Percentiles rank a stretch among this genome's conserved stretches.
These are phyloP conservation scores for Tychaedon coryphoeus DNA, from an alignment of 2,113 vertebrate species.

Conservation along the genomic window DNA sequence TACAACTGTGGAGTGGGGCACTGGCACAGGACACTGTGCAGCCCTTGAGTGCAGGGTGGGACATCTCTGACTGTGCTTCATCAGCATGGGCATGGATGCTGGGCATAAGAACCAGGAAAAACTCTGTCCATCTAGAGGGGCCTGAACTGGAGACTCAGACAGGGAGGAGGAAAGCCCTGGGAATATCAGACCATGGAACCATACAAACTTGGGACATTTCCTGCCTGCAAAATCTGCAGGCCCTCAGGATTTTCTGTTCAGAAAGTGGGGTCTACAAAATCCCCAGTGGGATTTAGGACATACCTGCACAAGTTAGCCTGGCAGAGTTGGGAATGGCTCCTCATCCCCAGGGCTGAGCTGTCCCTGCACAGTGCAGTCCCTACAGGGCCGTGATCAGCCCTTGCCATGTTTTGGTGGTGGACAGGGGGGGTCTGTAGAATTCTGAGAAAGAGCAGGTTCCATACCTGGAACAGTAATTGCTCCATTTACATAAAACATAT, in stretches of 20 bases:
- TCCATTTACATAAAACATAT: not conserved
- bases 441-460: not conserved
- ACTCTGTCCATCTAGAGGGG: fast-evolving
- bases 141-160: not conserved
- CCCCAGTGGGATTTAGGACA: not conserved
- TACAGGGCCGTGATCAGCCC: fast-evolving
- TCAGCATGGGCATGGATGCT: not conserved
- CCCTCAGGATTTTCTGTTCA: not conserved
- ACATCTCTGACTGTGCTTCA: not conserved
- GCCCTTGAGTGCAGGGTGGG: not conserved
- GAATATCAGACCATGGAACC: not conserved
- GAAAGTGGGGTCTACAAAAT: not conserved
- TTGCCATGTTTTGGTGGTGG: not conserved
- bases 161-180: not conserved
- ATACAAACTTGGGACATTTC: not conserved
- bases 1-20: not conserved
- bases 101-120: not conserved
- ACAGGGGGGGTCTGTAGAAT: not conserved
- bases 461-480: not conserved
- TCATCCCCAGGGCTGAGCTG: not conserved
- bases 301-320: not conserved
- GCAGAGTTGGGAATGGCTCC: not conserved
- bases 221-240: not conserved
- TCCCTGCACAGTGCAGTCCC: fast-evolving
- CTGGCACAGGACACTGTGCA: not conserved